Base-by-base conservation (phyloP, 2,888 invertebrate genomes). In the Colletes collaris region DNA sequence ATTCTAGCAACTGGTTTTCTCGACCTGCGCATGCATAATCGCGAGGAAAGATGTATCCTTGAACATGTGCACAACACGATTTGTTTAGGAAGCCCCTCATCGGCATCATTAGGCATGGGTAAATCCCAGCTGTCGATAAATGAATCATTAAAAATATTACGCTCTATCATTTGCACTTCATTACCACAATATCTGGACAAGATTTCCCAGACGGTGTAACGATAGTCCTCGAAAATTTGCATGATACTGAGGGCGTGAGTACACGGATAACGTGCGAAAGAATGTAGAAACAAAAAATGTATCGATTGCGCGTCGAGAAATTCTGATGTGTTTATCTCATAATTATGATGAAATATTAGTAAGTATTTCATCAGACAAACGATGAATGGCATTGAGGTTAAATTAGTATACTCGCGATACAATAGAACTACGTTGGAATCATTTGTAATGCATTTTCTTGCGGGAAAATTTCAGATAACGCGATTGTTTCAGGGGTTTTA, bases 291-390 rank as follows among this genome's bases (percentile, higher is more conserved):
- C 1, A 40, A 49, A 58, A 59, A 40, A 50, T 44, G 27, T 19
- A 50, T 16, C 10, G 2, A 44, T n/a, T 4, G 4, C 13, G 11
- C 35, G 37, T 46, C 19, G 2, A 16, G 46, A 65, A 46, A 60
- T 68, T 37, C 13, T 49, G 8, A 44, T 11, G 7, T 40, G 62
- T 35, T 74, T 55, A 27, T 16, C 46, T 19, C 4, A 1, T 8
- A 27, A 66, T 35, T 19, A 10, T 62, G 76, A 62, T 50, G 66
- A 50, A 27, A 67, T 13, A 0, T 16, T 7, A 16, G n/a, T 5
- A 6, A 35, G 13, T 56, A 35, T 76, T 76, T 76, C 66, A 67
- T 76, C 76, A 76, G 65, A n/a, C 5, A 19, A 60, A 65, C 44
- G 58, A 58, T 52, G 35, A 16, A 16, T 16, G 65, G 8, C 53